A percentile compares a stretch with the other conserved stretches of the same genome.
Conservation (phyloP, 2,113 vertebrate genomes). For the Mormyrus lacerda region DNA sequence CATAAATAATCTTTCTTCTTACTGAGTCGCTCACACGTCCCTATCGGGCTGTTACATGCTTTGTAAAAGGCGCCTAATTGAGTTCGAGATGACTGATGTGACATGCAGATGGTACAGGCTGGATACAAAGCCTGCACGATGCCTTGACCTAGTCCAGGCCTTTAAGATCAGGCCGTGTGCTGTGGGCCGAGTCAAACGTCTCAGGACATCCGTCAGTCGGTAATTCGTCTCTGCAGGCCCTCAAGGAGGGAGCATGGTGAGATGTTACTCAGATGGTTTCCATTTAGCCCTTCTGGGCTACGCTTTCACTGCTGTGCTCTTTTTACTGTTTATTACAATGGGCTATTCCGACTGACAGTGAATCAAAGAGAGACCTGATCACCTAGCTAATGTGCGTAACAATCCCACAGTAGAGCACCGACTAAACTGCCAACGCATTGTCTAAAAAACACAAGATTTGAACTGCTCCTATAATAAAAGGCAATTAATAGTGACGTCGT, state of each 20-base stretch:
- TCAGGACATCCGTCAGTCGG: background rate
- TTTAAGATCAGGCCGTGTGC: background rate
- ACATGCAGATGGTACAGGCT: background rate
- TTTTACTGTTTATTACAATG: background rate
- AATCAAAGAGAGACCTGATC: background rate
- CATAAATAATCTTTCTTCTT: background rate
- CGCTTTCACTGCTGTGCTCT: background rate
- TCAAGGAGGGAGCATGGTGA: background rate
- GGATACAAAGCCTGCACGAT: background rate
- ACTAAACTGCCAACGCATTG: background rate
- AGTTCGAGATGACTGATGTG: background rate
- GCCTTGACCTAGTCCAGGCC: background rate
- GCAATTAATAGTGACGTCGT: background rate
- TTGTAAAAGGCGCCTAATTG: background rate
- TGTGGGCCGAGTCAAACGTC: background rate
- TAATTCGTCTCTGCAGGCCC: background rate
- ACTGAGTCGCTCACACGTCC: background rate
- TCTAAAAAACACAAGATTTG: background rate
- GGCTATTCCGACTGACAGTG: background rate
- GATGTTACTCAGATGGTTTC: background rate
- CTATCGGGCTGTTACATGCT: background rate
- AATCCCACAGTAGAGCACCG: background rate
- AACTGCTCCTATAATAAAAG: background rate
- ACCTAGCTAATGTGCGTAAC: background rate
- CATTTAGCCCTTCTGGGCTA: background rate